A percentile compares a stretch with the other conserved stretches of the same genome.
Conservation (phyloP, 2,888 invertebrate genomes). For the Ceramica pisi region DNA sequence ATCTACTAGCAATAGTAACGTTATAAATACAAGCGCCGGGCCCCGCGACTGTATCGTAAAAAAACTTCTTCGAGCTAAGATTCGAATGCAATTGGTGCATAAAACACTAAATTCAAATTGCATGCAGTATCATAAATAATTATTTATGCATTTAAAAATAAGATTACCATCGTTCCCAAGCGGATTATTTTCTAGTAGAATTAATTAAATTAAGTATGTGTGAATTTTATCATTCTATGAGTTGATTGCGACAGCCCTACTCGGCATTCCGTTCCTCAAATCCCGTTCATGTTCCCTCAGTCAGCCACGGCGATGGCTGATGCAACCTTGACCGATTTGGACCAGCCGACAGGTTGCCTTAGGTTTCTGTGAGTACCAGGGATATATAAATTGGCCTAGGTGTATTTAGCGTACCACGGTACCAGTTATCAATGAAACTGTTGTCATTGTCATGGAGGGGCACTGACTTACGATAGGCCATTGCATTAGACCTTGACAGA, state of each 20-base stretch:
- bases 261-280: slow-evolving; percentile 54
- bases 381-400: slow-evolving; percentile 21
- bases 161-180: slow-evolving; percentile 46
- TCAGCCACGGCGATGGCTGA: slow-evolving; percentile 48
- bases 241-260: slow-evolving; percentile 58
- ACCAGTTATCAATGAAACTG: slow-evolving; percentile 1
- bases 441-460: slow-evolving; percentile 5
- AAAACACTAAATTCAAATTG: slow-evolving; percentile 21
- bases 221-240: slow-evolving; percentile 15
- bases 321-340: slow-evolving; percentile 65
- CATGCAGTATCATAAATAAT: slow-evolving; percentile 27
- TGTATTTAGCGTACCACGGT: neutral
- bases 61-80: neutral
- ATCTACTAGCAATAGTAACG: neutral
- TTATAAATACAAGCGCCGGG: neutral
- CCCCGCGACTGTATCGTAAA: neutral
- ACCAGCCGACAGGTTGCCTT: slow-evolving; percentile 52
- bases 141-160: slow-evolving; percentile 13
- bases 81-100: slow-evolving; percentile 11
- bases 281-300: slow-evolving; percentile 59
- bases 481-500: slow-evolving; percentile 20
- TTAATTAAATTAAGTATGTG: slow-evolving; percentile 47
- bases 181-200: slow-evolving; percentile 50
- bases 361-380: slow-evolving; percentile 35
- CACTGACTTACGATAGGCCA: slow-evolving; percentile 9